Base-by-base conservation (phyloP, 23 tunicate species). In the Trididemnum clinides region DNA sequence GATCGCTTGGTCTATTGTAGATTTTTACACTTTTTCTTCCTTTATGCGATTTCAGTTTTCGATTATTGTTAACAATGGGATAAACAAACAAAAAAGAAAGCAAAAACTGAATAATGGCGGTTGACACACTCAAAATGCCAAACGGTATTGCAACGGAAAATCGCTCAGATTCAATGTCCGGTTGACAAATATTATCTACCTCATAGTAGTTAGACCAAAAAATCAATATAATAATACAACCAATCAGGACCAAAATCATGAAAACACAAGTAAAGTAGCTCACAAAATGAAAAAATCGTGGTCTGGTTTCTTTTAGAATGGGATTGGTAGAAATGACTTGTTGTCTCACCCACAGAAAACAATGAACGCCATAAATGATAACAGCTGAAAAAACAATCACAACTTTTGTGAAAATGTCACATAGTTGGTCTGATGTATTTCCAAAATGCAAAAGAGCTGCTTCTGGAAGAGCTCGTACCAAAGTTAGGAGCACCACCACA, bases 301-400 rank as follows among this genome's bases (percentile, higher is more conserved):
- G 84, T 22, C 88, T 57, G 30, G 84, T 64, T 3, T 81, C 78
- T 31, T 64, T 54, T 27, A 89, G 59, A 1, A 89, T 35, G 29
- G 94, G 88, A 33, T 89, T 89, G 71, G 88, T 33, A 38, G 84
- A 89, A 58, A 89, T 84, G 33, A 87, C 87, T 34, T 85, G 51
- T 50, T 89, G 94, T 26, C 94, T 84, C 35, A 84, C 33, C 94
- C 94, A 89, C 19, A 89, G 78, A 69, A 89, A 89, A 72, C 84
- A 88, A 36, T 64, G 77, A 51, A 88, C 84, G 18, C 80, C 85
- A 51, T 89, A 88, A 26, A 89, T 38, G 33, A 57, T 64, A n/a
- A 89, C 10, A n/a, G 87, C 94, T 5, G 94, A 84, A 1, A 83
- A 21, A 0, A 33, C 79, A 20, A 89, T 70, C 88, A 89, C 84